These are phyloP conservation scores for Bradypodion ventrale DNA, from an alignment of 2,797 vertebrate genomes.

Conservation along the genomic window DNA sequence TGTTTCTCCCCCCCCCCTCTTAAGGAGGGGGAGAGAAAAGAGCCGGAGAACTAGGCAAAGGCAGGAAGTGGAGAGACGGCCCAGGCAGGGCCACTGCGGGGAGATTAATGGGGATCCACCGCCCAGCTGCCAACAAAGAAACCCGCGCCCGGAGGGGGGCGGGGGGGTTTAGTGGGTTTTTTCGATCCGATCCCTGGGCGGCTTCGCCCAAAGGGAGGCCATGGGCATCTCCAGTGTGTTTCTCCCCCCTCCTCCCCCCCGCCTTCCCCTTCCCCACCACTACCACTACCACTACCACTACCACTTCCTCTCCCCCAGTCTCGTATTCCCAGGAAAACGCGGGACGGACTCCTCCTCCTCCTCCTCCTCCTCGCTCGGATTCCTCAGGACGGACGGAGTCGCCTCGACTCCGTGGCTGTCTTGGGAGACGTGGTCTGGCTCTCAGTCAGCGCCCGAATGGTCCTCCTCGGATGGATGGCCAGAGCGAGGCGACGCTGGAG, in stretches of 20 bases:
- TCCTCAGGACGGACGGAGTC: not conserved
- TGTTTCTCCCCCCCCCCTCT: not conserved
- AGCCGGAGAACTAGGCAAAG: constrained; percentile 66
- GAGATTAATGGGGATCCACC: constrained; percentile 71
- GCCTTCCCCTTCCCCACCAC: not conserved
- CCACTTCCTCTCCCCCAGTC: not conserved
- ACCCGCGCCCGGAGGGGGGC: constrained; percentile 30
- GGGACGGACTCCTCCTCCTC: not conserved
- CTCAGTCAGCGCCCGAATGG: too few relatives aligned
- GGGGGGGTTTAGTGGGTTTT: too few relatives aligned
- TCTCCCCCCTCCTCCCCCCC: too few relatives aligned
- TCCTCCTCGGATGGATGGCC: too few relatives aligned
- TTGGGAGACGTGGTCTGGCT: too few relatives aligned
- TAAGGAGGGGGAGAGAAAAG: constrained; percentile 40
- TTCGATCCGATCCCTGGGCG: not conserved
- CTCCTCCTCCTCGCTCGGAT: too few relatives aligned
- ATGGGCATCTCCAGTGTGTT: not conserved
- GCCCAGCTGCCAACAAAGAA: constrained; percentile 63
- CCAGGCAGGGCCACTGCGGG: constrained; percentile 66
- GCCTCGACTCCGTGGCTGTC: too few relatives aligned
- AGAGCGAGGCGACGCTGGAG: too few relatives aligned
- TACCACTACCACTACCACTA: not conserved
- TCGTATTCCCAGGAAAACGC: not conserved
- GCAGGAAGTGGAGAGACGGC: constrained; percentile 87
- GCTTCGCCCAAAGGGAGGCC: not conserved